These are phyloP conservation scores for Hylaeus volcanicus DNA, from an alignment of 1,140 invertebrate species.

Conservation along the genomic window DNA sequence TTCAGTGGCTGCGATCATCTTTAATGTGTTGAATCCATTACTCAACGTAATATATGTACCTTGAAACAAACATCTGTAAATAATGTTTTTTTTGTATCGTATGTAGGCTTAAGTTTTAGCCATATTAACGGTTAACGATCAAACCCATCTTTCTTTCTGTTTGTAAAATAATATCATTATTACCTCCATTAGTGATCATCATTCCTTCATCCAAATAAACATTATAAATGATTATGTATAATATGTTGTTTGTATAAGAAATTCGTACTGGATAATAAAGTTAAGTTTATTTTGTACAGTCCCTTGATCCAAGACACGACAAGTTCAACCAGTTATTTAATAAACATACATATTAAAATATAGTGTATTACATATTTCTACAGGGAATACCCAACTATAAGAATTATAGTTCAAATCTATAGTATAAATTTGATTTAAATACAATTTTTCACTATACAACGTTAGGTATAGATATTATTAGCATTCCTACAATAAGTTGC, in stretches of 20 bases:
- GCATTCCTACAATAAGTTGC: neutral
- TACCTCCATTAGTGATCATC: slow-evolving; percentile 51
- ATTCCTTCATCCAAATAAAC: slow-evolving; percentile 51
- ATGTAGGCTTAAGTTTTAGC: slow-evolving; percentile 67
- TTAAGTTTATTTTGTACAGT: slow-evolving; percentile 71
- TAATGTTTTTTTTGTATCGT: slow-evolving; percentile 62
- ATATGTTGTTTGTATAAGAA: slow-evolving; percentile 66
- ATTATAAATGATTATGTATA: slow-evolving; percentile 65
- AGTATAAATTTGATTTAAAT: neutral
- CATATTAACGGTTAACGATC: slow-evolving; percentile 71
- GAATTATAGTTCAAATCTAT: neutral
- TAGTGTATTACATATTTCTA: neutral
- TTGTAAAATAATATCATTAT: slow-evolving; percentile 71
- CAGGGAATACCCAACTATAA: neutral
- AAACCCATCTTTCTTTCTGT: slow-evolving; percentile 55
- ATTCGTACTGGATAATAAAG: slow-evolving; percentile 68
- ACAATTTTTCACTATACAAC: neutral
- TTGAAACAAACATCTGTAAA: slow-evolving; percentile 71
- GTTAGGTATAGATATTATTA: neutral
- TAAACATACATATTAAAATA: neutral
- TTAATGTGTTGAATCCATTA: slow-evolving; percentile 83
- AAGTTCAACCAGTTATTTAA: neutral
- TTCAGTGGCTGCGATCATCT: slow-evolving; percentile 89
- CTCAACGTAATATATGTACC: slow-evolving; percentile 52
- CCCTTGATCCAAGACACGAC: slow-evolving; percentile 12